phyloP scores from a whole-genome alignment of 2,113 vertebrate genomes.

The Festucalex cinctus region DNA sequence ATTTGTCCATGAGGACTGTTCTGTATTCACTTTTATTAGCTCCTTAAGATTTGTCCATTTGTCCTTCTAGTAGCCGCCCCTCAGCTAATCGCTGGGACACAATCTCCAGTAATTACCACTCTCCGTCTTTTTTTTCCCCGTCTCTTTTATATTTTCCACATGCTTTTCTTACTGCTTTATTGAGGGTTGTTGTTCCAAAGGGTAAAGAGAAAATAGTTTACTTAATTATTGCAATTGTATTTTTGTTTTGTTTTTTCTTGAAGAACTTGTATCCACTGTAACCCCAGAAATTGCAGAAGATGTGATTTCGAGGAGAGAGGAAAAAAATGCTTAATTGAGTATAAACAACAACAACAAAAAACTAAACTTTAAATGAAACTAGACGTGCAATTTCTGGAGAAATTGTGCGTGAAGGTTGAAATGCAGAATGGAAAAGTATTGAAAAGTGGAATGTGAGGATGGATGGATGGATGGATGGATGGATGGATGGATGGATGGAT shows the following conservation, averaged over 20 bases:
- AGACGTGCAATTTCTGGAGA: too few relatives aligned
- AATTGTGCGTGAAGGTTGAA: too few relatives aligned
- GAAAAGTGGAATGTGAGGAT: too few relatives aligned
- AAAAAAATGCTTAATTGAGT: too few relatives aligned
- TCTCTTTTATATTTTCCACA: slow-evolving; percentile 23
- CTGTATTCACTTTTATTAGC: slow-evolving; percentile 67
- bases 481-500: too few relatives aligned
- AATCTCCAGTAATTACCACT: slow-evolving; percentile 51
- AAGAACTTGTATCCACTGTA: slow-evolving; percentile 25
- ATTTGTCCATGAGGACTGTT: slow-evolving; percentile 70
- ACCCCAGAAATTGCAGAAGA: background rate
- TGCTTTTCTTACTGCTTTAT: slow-evolving; percentile 40
- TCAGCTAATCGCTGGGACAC: slow-evolving; percentile 54
- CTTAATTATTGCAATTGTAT: slow-evolving; percentile 27
- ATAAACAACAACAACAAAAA: too few relatives aligned
- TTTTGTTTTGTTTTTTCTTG: slow-evolving; percentile 2
- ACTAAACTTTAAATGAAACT: too few relatives aligned
- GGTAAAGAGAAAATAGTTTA: slow-evolving; percentile 32
- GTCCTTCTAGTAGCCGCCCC: slow-evolving; percentile 59
- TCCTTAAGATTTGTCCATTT: slow-evolving; percentile 65
- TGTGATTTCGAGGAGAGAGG: too few relatives aligned
- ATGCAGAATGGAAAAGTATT: too few relatives aligned
- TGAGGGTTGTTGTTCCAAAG: slow-evolving; percentile 28
- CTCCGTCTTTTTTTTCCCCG: slow-evolving; percentile 40
- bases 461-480: too few relatives aligned